Evolutionary conservation across 1,140 invertebrate species (phyloP), one percentile per base, ranked within the genome.

Genomic region (Lepidostoma basale): DNA sequence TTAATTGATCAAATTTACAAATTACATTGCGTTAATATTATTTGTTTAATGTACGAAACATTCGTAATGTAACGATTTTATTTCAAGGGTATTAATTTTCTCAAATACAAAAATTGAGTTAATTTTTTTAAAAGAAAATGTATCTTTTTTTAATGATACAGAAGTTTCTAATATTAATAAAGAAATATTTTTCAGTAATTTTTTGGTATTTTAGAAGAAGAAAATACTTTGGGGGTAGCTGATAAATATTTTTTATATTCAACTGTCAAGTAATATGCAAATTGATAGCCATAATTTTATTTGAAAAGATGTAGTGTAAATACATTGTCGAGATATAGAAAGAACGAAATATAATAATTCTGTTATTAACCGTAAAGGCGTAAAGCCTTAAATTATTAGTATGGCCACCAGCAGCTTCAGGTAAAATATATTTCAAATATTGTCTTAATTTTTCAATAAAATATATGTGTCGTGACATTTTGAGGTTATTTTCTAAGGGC

Each of bases 401-500:
- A 66, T 66, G 64, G 64, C 64, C 39, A 66, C 49, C 33, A 56
- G 49, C 33, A 66, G 64, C 25, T 66, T 58, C 47, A 66, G 64
- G 64, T 66, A 47, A 58, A 16, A 58, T 44, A 39, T 22, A 12
- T 40, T 39, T n/a, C 12, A 3, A 12, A 59, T 39, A 14, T 40
- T 59, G 22, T 22, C 33, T 40, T 12, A 59, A n/a, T 30, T 16
- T 40, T 39, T 23, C 23, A 18, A n/a, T 12, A 26, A 20, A 10
- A 14, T 42, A 14, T 8, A 26, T 62, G n/a, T 65, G 28, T 65
- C 40, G n/a, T 54, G 26, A 20, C 23, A 22, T 54, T 66, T 66
- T 39, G 44, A 66, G 64, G 64, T 66, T 66, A 66, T 58, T 58
- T 45, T 23, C 23, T n/a, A 23, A 26, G 63, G 64, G 39, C 64